phyloP scores from a whole-genome alignment of 2,113 vertebrate genomes.

The Tragelaphus imberbis region DNA sequence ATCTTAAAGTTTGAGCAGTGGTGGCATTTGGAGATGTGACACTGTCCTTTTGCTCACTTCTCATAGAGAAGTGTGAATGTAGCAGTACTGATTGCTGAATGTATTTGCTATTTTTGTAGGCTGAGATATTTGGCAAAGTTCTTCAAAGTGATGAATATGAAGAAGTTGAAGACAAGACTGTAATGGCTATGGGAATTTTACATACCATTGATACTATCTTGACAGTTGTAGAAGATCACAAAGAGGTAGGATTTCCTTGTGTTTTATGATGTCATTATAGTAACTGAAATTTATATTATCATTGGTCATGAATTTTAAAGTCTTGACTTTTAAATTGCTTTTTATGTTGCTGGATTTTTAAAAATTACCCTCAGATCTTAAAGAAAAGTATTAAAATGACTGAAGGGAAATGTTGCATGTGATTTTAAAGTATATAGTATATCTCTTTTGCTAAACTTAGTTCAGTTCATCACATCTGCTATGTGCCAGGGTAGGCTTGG shows the following conservation, averaged over 20 bases:
- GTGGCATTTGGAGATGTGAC: neutral
- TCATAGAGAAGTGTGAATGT: neutral
- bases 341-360: neutral
- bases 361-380: neutral
- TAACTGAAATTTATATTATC: neutral
- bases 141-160: conserved; percentile 97
- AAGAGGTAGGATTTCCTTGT: conserved; percentile 85
- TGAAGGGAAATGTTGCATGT: neutral
- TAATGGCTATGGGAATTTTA: conserved; percentile 96
- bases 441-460: neutral
- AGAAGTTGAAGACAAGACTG: conserved; percentile 95
- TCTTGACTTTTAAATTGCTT: neutral
- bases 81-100: neutral
- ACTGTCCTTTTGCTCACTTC: neutral
- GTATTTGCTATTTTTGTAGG: conserved; percentile 76
- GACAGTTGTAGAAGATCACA: conserved; percentile 95
- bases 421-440: neutral
- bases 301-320: neutral
- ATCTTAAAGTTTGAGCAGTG: neutral
- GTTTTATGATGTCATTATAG: neutral
- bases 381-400: neutral
- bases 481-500: neutral
- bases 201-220: conserved; percentile 97
- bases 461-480: neutral
- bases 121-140: conserved; percentile 96